Evolutionary conservation across 2,113 vertebrate genomes (phyloP), one percentile per base, ranked within the genome.

Genomic region (Platichthys flesus): DNA sequence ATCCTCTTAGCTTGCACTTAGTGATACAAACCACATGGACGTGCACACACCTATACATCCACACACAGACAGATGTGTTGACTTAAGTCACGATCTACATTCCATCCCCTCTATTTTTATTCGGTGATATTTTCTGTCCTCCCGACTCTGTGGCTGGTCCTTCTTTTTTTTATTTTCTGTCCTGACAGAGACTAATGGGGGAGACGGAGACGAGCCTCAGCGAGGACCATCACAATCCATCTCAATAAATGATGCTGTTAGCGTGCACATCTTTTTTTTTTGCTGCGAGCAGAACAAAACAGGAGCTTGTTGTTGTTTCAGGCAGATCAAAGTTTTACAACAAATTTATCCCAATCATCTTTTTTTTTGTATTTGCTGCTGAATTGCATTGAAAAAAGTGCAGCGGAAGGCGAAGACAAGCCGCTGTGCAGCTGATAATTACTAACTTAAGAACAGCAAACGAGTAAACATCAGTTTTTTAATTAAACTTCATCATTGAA

Each of bases 1-100:
- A 88, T 91, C 85, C 79, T 81, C 71, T 88, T 83, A 71, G 71
- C 49, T 61, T 52, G 80, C 78, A 89, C 85, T 85, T 35, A 77
- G 52, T 75, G 67, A 71, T 14, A 49, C 37, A 63, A 69, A 63
- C 49, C 73, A 72, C 42, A 12, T 12, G 74, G 5, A 74, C 69
- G 28, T 60, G 6, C 51, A 58, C 51, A 58, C 55, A 42, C 24
- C 20, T 45, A 73, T 31, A 62, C 67, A 76, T 4, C 15, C 21
- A 59, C 21, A 64, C 40, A 58, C 18, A 52, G 16, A 63, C 20
- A 60, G 49, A 67, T 42, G 45, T 64, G 13, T 9, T n/a, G 37
- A 47, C 45, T 57, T 74, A 82, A 73, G 62, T 85, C 71, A 68
- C 47, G 55, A 47, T 77, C 74, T 60, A 59, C 3, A 16, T 60